These are phyloP conservation scores for Spisula subtruncata DNA, from an alignment of 2,888 invertebrate genomes.

Conservation along the genomic window DNA sequence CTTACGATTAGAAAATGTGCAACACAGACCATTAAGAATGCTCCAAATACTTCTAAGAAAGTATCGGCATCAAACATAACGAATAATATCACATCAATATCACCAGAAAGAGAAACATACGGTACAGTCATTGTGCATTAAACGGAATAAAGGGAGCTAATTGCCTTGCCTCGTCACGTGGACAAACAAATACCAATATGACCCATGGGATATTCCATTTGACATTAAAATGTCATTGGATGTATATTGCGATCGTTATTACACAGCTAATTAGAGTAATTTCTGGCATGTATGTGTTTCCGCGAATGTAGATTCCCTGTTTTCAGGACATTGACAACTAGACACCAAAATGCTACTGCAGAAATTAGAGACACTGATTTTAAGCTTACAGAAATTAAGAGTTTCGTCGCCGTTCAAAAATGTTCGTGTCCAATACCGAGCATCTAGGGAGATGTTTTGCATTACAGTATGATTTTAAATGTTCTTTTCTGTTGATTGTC, in stretches of 20 bases:
- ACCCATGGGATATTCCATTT: slow-evolving; percentile 40
- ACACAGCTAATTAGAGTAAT: slow-evolving; percentile 36
- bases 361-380: background rate
- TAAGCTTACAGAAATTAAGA: background rate
- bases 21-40: too few relatives aligned
- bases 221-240: slow-evolving; percentile 51
- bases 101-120: slow-evolving; percentile 24
- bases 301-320: background rate
- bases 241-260: slow-evolving; percentile 30
- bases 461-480: background rate
- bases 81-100: background rate
- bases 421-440: background rate
- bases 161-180: slow-evolving; percentile 38
- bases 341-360: background rate
- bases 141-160: slow-evolving; percentile 44
- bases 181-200: slow-evolving; percentile 52
- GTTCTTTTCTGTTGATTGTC: background rate
- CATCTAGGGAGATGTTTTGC: background rate
- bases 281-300: slow-evolving; percentile 33
- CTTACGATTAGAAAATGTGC: too few relatives aligned
- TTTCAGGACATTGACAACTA: background rate
- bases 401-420: background rate
- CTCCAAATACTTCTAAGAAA: background rate
- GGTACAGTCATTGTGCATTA: slow-evolving; percentile 8
- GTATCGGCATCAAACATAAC: background rate